Evolutionary conservation across 2,113 vertebrate species (phyloP), one percentile per base, ranked within the genome.

Genomic region (Tautogolabrus adspersus): DNA sequence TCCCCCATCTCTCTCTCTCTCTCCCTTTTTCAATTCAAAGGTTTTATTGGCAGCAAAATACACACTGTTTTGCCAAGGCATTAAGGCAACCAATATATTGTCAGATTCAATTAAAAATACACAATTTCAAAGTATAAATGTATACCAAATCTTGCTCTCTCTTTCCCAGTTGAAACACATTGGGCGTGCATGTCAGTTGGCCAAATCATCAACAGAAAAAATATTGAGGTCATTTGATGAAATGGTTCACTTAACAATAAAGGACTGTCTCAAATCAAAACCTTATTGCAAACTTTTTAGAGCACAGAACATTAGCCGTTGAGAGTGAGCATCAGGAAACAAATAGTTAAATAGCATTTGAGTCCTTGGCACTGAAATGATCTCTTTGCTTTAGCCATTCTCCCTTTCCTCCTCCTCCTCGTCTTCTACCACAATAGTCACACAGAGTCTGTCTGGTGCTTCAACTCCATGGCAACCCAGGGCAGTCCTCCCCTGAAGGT

Each of bases 401-500:
- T 60, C 40, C 26, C 64, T 74, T 77, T 40, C 75, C 23, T 38
- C 65, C 64, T 44, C 66, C 68, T 58, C 72, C 18, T 83, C 59
- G 3, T 71, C 66, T 37, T 66, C 34, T 65, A 70, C 71, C 52
- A 89, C 75, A 91, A 85, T 85, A 72, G 87, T 68, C 74, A 63
- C 74, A 65, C 79, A 61, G 70, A 86, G 77, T 77, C 66, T 75
- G 81, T 51, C 72, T 66, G 77, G 79, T 56, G 82, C 79, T 86
- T 55, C 21, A 77, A 66, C 73, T 75, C 91, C 87, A 92, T 93
- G 86, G 91, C 79, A 88, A 94, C 90, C 76, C 63, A 22, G 75
- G 34, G 40, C 9, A 34, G 70, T 72, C 21, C 51, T 47, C 66
- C 66, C 18, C 52, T 72, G 59, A 70, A 75, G 66, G 72, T 49